Evolutionary conservation across 1,140 invertebrate genomes (phyloP), one percentile per base, ranked within the genome.

Genomic region (Zaprionus gabonicus): DNA sequence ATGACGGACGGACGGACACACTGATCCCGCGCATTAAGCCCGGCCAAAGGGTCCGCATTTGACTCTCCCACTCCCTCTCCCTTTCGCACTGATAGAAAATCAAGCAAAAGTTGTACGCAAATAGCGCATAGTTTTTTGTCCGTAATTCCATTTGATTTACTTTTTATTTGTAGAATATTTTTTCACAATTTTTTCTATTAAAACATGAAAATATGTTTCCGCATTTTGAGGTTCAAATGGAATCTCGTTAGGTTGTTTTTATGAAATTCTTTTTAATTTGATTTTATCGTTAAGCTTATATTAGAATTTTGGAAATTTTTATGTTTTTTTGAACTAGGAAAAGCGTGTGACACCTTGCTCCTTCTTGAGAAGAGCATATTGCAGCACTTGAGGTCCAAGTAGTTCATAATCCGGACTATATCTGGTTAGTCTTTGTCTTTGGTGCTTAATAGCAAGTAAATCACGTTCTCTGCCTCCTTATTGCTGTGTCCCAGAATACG

Each of bases 381-480:
- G 46, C 46, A 51, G 46, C 23, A 25, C 46, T 51, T 20, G 4
- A 51, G n/a, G 25, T 12, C 23, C 46, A 51, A 51, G 31, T 51
- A 10, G 20, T 23, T 20, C 46, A 23, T 51, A 23, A 51, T 20
- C 7, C 17, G 3, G 25, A 28, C 12, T 28, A 25, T 34, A n/a
- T 25, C 4, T 15, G 51, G 38, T 41, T 41, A 46, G 6, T n/a
- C 41, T 17, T 46, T n/a, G n/a, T 46, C 41, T 46, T 65, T n/a
- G 15, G 20, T 23, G 15, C 20, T 28, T 66, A 71, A 63, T 53
- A 20, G 36, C 49, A 3, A 75, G 67, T 78, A 81, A 81, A 81
- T 78, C 80, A 62, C 36, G 55, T 58, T n/a, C 41, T 17, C 59
- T 5, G 13, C 25, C 31, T 67, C 25, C 31, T 67, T 25, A 69